Evolutionary conservation across 2,888 invertebrate species (phyloP).

Genomic region (Atethmia centrago): DNA sequence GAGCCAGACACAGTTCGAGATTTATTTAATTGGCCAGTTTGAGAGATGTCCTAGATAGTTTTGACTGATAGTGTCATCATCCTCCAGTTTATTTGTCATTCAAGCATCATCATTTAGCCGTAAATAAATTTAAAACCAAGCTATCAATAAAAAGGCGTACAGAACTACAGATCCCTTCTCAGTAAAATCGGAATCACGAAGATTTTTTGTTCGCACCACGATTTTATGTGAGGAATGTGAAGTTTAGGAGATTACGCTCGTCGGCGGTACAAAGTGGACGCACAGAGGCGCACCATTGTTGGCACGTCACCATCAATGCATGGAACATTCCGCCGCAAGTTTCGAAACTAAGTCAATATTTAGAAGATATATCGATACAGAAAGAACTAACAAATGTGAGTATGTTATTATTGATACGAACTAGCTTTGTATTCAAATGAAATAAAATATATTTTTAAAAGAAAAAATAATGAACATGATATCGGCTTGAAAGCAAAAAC

Average conservation of each 20-base stretch:
- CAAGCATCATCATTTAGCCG: too few species aligned
- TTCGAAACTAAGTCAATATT: constrained; percentile 63
- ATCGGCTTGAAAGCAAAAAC: not conserved
- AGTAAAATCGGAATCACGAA: constrained; percentile 56
- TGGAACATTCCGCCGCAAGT: constrained; percentile 53
- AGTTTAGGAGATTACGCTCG: constrained; percentile 82
- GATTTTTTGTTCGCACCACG: constrained; percentile 78
- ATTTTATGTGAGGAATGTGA: constrained; percentile 87
- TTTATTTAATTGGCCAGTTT: not conserved
- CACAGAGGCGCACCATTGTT: constrained; percentile 64
- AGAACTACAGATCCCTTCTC: constrained; percentile 57
- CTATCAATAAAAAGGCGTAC: constrained; percentile 39
- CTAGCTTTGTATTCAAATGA: constrained; percentile 25
- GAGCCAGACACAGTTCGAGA: not conserved
- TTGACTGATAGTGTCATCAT: not conserved
- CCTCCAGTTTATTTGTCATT: not conserved
- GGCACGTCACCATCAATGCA: constrained; percentile 55
- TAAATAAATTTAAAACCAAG: constrained; percentile 9
- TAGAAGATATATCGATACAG: constrained; percentile 57
- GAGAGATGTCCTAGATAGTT: not conserved
- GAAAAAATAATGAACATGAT: not conserved
- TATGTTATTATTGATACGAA: constrained; percentile 28
- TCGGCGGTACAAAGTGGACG: constrained; percentile 67
- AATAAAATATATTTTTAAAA: not conserved
- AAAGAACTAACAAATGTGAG: constrained; percentile 31